A percentile compares a stretch with the other conserved stretches of the same genome.
Conservation (phyloP, 2,797 vertebrate species). For the Philypnodon macrostomus region DNA sequence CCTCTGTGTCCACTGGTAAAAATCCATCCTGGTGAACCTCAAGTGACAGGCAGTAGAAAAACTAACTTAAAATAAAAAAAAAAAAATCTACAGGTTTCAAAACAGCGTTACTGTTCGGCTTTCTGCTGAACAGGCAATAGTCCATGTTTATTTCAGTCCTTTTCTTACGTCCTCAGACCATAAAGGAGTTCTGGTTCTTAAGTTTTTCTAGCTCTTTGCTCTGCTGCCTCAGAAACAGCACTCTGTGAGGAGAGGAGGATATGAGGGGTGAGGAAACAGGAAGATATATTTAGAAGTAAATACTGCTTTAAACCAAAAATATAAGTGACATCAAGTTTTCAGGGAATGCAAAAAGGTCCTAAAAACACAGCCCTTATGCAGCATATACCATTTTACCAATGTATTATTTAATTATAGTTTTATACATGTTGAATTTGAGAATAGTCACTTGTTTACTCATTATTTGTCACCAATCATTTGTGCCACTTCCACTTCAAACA, state of each 20-base stretch:
- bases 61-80: slow-evolving; percentile 7
- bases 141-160: slow-evolving; percentile 27
- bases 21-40: slow-evolving; percentile 35
- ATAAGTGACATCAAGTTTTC: no score
- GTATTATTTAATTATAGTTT: no score
- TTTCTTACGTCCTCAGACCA: slow-evolving; percentile 86
- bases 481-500: no score
- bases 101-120: slow-evolving; percentile 36
- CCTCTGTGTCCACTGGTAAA: slow-evolving; percentile 41
- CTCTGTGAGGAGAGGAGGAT: slow-evolving; percentile 70
- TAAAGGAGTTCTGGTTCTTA: slow-evolving; percentile 99
- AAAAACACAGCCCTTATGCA: no score
- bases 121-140: slow-evolving; percentile 33
- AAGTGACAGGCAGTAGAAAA: slow-evolving; percentile 46
- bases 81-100: slow-evolving; percentile 23
- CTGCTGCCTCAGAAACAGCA: slow-evolving; percentile 98
- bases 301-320: not conserved
- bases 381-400: no score
- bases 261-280: not conserved
- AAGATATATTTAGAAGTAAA: not conserved
- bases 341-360: no score
- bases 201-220: slow-evolving; percentile 99
- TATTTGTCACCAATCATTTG: no score
- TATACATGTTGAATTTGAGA: no score
- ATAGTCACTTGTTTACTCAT: no score